Percentiles rank a stretch among this genome's conserved stretches.
Evolutionary conservation across 1,140 invertebrate species (phyloP).

Genomic region (Apocrypta bakeri): DNA sequence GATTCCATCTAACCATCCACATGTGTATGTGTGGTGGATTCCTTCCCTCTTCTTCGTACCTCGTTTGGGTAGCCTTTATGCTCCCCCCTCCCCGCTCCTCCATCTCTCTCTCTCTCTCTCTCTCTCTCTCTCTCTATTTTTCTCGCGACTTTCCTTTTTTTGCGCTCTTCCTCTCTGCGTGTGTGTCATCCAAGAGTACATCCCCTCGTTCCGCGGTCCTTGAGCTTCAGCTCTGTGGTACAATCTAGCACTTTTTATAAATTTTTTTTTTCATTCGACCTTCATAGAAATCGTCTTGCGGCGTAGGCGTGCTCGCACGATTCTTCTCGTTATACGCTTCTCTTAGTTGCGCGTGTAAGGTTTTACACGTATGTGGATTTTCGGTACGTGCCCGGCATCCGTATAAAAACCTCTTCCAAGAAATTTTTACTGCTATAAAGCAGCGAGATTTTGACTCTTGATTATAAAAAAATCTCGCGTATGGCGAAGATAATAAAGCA

Average conservation of each 20-base stretch:
- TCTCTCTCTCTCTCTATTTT: not conserved
- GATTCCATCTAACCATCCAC: conserved; percentile 50
- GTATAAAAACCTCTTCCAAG: not conserved
- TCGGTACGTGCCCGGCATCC: conserved; percentile 3
- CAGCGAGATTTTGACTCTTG: no score
- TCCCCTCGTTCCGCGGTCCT: not conserved
- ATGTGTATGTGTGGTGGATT: conserved; percentile 34
- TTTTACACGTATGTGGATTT: conserved; percentile 30
- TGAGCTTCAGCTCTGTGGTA: not conserved
- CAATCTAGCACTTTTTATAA: not conserved
- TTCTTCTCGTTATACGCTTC: not conserved
- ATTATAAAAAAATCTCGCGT: no score
- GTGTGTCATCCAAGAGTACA: not conserved
- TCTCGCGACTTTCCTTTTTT: not conserved
- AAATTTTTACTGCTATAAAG: no score
- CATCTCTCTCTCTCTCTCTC: conserved; percentile 8
- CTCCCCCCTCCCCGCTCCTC: conserved; percentile 37
- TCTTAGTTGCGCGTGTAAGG: conserved; percentile 51
- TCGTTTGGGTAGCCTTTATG: conserved; percentile 34
- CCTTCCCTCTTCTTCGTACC: conserved; percentile 22
- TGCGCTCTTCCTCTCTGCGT: not conserved
- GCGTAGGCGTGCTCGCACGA: not conserved
- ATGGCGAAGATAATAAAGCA: no score
- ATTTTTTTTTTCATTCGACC: not conserved
- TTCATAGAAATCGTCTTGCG: not conserved